Base-by-base conservation (phyloP, 2,888 invertebrate species). In the Carterocephalus palaemon region DNA sequence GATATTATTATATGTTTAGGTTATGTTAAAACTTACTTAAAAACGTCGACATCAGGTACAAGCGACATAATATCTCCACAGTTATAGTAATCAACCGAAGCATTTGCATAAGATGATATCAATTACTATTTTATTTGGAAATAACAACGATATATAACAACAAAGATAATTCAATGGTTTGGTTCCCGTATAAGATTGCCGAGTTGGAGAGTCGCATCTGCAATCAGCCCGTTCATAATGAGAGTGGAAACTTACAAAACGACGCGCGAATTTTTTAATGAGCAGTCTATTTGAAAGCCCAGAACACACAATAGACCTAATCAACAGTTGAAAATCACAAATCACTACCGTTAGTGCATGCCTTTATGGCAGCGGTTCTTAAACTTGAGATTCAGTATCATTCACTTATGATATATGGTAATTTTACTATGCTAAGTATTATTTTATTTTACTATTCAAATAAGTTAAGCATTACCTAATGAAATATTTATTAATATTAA, bases 271-370 rank as follows among this genome's bases (percentile, higher is more conserved):
- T 47, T 60, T 60, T 64, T 68, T 75, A 53, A 55, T 53, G 52
- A 55, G 46, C 51, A 52, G 36, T 41, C 51, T 48, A 52, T 56
- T 51, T 52, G 54, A 53, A 50, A 42, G 38, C 46, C 47, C 46
- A 42, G 62, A 62, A 58, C 53, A 51, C 66, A 81, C 81, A 81
- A 81, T 81, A 70, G 71, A 56, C 59, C 70, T 69, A 81, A 81
- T 81, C 80, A 81, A 67, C 67, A 68, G 64, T 63, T 62, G 60
- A 63, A 63, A 70, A 69, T 64, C 67, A 64, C 64, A 70, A 70
- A 67, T 69, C 67, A 74, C 78, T 72, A 73, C 75, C 73, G 77
- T 56, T 58, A 58, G 43, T 37, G 46, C 38, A 39, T 39, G 42
- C 22, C 37, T 26, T n/a, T 23, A 9, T 20, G 20, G 8, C 42